A percentile compares a stretch with the other conserved stretches of the same genome.
Conservation (phyloP, 2,113 vertebrate species). For the Stomatorhinus ivindoensis region DNA sequence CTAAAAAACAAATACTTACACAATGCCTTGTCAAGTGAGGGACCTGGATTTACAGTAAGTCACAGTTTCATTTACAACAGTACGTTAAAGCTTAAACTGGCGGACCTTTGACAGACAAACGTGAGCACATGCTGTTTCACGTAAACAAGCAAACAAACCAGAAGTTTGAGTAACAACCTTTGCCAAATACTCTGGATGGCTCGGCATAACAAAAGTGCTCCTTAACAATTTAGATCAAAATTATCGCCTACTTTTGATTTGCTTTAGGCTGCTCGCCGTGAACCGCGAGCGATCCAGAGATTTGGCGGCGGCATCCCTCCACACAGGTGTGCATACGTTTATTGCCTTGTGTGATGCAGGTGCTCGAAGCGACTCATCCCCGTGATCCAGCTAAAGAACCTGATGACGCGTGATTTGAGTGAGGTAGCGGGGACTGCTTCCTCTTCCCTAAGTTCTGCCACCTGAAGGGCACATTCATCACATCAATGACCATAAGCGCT, state of each 20-base stretch:
- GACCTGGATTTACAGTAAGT: neutral
- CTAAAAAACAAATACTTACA: neutral
- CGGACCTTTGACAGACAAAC: neutral
- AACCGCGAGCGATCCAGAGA: constrained; percentile 39
- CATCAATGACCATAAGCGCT: neutral
- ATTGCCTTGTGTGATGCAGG: constrained; percentile 73
- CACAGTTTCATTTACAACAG: neutral
- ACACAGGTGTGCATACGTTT: constrained; percentile 47
- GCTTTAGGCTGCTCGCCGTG: neutral
- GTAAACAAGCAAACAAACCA: constrained; percentile 15
- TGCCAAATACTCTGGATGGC: constrained; percentile 37
- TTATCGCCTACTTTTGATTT: neutral
- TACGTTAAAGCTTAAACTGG: neutral
- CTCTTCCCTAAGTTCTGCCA: constrained; percentile 55
- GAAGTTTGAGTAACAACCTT: neutral
- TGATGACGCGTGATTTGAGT: constrained; percentile 59
- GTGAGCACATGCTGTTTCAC: neutral
- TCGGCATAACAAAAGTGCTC: neutral
- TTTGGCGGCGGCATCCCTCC: constrained; percentile 31
- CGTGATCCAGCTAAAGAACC: constrained; percentile 67
- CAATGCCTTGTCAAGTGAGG: neutral
- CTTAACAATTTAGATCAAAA: neutral
- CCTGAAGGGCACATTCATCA: constrained; percentile 45
- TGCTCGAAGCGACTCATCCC: constrained; percentile 53
- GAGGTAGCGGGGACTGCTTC: constrained; percentile 52